Evolutionary conservation across 2,113 vertebrate genomes (phyloP).

Genomic region (Butastur rufipennis): DNA sequence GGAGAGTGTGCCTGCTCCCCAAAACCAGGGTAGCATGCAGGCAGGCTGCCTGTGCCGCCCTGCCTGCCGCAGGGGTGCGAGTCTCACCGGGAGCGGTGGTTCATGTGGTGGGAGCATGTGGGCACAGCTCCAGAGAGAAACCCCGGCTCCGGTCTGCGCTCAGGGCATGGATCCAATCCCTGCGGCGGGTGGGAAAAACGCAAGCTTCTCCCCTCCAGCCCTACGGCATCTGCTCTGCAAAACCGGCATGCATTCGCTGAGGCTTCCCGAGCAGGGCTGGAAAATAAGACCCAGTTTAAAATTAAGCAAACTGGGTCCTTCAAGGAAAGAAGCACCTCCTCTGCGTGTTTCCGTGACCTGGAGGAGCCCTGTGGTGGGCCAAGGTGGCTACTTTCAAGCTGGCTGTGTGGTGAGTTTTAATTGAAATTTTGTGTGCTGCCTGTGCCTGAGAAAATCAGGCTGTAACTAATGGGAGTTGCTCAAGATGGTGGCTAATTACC

Average conservation of each 20-base stretch:
- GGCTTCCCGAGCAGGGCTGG: background rate
- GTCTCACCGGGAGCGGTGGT: background rate
- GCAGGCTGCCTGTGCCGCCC: background rate
- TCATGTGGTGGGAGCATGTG: accelerated
- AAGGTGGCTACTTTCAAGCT: background rate
- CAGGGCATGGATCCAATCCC: background rate
- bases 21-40: background rate
- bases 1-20: background rate
- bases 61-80: background rate
- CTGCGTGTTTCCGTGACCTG: background rate
- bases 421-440: background rate
- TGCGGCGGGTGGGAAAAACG: accelerated
- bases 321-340: background rate
- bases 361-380: background rate
- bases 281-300: background rate
- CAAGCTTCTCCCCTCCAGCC: background rate
- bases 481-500: constrained; percentile 35
- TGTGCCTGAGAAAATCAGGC: background rate
- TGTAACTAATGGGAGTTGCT: background rate
- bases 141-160: background rate
- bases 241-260: accelerated
- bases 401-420: background rate
- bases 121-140: background rate
- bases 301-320: background rate
- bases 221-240: background rate